Evolutionary conservation across 2,888 invertebrate genomes (phyloP).

Genomic region (Platycnemis pennipes): DNA sequence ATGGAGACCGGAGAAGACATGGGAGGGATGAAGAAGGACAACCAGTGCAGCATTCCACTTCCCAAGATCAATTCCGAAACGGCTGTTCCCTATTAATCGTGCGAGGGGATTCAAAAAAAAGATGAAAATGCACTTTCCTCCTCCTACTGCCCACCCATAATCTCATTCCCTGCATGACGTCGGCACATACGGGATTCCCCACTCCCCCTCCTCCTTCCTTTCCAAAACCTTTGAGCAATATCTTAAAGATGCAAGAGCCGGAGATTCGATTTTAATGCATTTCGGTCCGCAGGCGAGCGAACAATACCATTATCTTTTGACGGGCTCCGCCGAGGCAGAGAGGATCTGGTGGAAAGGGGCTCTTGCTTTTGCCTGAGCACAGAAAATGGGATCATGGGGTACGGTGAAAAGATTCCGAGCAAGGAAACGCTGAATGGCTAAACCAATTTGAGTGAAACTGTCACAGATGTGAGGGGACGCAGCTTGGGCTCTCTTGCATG

Average conservation of each 20-base stretch:
- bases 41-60: not conserved
- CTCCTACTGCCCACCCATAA: not conserved
- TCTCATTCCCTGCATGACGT: not conserved
- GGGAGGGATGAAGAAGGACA: not conserved
- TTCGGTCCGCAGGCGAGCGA: not conserved
- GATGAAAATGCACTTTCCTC: conserved; percentile 32
- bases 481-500: no score
- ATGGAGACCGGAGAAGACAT: not conserved
- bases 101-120: not conserved
- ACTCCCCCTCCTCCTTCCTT: not conserved
- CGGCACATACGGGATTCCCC: not conserved
- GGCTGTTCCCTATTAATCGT: conserved; percentile 13
- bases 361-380: not conserved
- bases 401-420: not conserved
- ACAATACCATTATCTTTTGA: conserved; percentile 25
- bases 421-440: not conserved
- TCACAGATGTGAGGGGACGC: not conserved
- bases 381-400: not conserved
- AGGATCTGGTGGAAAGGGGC: not conserved
- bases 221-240: not conserved
- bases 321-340: not conserved
- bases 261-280: conserved; percentile 31
- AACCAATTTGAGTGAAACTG: not conserved
- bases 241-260: conserved; percentile 7
- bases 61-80: not conserved